Evolutionary conservation across 2,797 vertebrate species (phyloP).

Genomic region (Fundulus diaphanus): DNA sequence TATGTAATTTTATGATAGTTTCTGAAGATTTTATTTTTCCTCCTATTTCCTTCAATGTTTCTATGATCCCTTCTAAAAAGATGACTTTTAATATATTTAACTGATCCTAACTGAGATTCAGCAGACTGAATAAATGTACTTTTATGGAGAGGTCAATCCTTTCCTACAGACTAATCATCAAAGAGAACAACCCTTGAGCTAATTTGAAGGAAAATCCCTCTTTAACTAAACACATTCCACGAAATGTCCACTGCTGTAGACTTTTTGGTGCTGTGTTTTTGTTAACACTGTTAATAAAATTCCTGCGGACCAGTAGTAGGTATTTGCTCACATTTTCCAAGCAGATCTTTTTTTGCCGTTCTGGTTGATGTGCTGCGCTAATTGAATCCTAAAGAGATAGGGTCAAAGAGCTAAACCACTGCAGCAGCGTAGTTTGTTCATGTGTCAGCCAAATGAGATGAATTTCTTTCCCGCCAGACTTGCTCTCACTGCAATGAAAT

Average conservation of each 20-base stretch:
- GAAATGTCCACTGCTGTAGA: not conserved
- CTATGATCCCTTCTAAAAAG: no score
- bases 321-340: not conserved
- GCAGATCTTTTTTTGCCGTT: not conserved
- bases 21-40: no score
- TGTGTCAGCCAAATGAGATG: not conserved
- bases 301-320: not conserved
- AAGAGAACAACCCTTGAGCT: not conserved
- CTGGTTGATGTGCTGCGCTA: not conserved
- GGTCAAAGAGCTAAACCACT: not conserved
- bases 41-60: no score
- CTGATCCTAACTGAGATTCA: no score
- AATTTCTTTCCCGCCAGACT: not conserved
- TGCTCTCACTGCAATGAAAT: not conserved
- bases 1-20: no score
- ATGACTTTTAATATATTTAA: not conserved
- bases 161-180: not conserved
- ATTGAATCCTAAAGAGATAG: not conserved
- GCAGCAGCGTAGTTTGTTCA: not conserved
- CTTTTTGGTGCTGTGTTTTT: not conserved
- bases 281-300: not conserved
- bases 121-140: not conserved
- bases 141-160: not conserved
- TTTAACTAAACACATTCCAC: not conserved
- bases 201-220: not conserved